Conservation (phyloP, 2,888 invertebrate genomes). For the Mellilla xanthometata region DNA sequence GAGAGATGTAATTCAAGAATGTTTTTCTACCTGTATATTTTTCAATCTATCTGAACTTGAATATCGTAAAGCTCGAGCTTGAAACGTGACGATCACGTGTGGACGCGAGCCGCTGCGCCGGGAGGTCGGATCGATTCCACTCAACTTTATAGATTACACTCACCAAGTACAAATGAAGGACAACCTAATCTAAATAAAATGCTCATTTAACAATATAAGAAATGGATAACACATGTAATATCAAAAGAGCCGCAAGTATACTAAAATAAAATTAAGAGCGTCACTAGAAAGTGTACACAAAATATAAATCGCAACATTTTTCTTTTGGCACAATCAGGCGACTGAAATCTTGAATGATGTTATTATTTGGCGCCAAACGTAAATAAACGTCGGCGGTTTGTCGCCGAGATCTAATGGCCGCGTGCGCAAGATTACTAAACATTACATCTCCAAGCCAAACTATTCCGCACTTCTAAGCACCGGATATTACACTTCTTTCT, state of each 20-base stretch:
- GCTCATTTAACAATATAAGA: background rate
- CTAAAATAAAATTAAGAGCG: constrained; percentile 34
- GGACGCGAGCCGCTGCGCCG: constrained; percentile 1
- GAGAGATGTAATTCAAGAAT: too few species aligned
- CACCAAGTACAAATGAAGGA: too few species aligned
- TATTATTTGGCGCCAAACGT: constrained; percentile 73
- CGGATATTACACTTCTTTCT: constrained; percentile 26
- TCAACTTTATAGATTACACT: too few species aligned
- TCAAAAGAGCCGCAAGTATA: background rate
- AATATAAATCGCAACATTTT: constrained; percentile 44
- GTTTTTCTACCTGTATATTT: too few species aligned
- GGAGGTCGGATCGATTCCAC: too few species aligned
- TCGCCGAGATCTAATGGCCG: constrained; percentile 36
- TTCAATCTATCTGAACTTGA: too few species aligned
- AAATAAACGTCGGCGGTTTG: constrained; percentile 66
- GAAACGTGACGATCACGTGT: constrained; percentile 20
- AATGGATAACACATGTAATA: background rate
- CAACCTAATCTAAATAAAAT: too few species aligned
- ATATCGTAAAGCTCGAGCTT: constrained; percentile 3
- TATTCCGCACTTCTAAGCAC: constrained; percentile 22
- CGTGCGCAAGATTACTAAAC: constrained; percentile 24
- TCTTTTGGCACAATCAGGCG: constrained; percentile 51
- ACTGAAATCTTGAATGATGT: constrained; percentile 46
- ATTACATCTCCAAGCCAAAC: constrained; percentile 33
- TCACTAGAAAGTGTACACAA: constrained; percentile 44